These are phyloP conservation scores for Melanotus villosus DNA, from an alignment of 2,888 invertebrate genomes.

Conservation along the genomic window DNA sequence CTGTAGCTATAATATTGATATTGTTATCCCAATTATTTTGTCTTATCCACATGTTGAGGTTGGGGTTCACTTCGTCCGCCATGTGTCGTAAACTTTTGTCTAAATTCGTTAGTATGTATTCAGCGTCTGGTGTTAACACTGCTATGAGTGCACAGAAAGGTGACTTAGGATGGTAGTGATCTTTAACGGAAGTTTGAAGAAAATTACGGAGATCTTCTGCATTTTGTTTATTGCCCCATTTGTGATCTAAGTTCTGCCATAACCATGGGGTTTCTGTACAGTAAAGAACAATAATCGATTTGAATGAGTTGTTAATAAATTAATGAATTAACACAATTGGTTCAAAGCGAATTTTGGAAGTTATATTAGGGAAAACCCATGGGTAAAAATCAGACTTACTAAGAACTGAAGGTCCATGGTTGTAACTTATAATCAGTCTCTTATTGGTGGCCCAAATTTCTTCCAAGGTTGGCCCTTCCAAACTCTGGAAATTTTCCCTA, in stretches of 20 bases:
- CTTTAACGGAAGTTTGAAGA: background rate
- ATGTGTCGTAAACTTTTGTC: slow-evolving; percentile 73
- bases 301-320: too few species aligned
- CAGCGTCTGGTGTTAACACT: slow-evolving; percentile 74
- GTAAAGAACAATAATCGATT: too few species aligned
- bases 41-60: slow-evolving; percentile 75
- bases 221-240: slow-evolving; percentile 24
- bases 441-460: slow-evolving; percentile 69
- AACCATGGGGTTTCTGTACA: slow-evolving; percentile 56
- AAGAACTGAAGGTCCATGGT: slow-evolving; percentile 63
- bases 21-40: slow-evolving; percentile 72
- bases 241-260: slow-evolving; percentile 71
- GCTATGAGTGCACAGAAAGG: slow-evolving; percentile 76
- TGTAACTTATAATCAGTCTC: slow-evolving; percentile 71
- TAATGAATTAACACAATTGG: too few species aligned
- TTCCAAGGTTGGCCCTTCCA: slow-evolving; percentile 68
- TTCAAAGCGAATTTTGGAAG: too few species aligned
- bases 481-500: slow-evolving; percentile 57
- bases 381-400: too few species aligned
- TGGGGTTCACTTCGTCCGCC: slow-evolving; percentile 75
- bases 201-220: slow-evolving; percentile 44
- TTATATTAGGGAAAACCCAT: too few species aligned
- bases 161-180: slow-evolving; percentile 17
- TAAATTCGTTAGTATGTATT: slow-evolving; percentile 72
- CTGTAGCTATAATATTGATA: slow-evolving; percentile 78